phyloP scores from a whole-genome alignment of 2,797 vertebrate species.

The Chelon auratus region DNA sequence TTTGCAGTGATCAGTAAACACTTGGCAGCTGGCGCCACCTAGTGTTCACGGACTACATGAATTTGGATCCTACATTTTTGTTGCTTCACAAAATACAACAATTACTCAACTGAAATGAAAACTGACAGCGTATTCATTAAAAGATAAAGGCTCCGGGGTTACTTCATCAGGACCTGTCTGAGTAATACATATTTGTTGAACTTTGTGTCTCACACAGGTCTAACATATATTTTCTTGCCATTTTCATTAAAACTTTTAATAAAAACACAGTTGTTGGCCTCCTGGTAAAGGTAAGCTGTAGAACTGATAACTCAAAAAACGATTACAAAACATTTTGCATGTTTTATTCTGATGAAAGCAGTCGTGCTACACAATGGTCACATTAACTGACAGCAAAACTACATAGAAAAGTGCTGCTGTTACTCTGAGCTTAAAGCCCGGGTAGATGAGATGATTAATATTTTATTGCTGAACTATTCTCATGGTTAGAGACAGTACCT shows the following conservation, averaged over 20 bases:
- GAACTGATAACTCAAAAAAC: conserved; percentile 6
- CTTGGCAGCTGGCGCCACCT: conserved; percentile 44
- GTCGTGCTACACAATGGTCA: conserved; percentile 64
- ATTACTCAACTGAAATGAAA: too few species aligned
- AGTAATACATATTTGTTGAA: background rate
- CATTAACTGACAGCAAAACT: conserved; percentile 59
- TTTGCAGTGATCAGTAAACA: background rate
- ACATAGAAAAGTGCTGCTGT: conserved; percentile 73
- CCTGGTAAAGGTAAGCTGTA: background rate
- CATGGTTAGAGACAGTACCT: conserved; percentile 34
- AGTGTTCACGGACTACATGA: conserved; percentile 32
- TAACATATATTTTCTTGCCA: too few species aligned
- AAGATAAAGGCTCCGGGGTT: background rate
- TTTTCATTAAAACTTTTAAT: too few species aligned
- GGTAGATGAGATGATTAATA: conserved; percentile 74
- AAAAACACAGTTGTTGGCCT: background rate
- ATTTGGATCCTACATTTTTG: background rate
- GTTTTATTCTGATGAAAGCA: conserved; percentile 70
- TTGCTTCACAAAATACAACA: too few species aligned
- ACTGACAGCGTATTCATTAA: too few species aligned
- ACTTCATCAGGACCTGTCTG: background rate
- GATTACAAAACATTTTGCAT: conserved; percentile 38
- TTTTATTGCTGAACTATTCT: conserved; percentile 72
- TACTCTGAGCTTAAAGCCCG: conserved; percentile 46
- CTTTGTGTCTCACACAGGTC: background rate